phyloP scores from a whole-genome alignment of 2,888 invertebrate species.

The Anagyrus pseudococci region DNA sequence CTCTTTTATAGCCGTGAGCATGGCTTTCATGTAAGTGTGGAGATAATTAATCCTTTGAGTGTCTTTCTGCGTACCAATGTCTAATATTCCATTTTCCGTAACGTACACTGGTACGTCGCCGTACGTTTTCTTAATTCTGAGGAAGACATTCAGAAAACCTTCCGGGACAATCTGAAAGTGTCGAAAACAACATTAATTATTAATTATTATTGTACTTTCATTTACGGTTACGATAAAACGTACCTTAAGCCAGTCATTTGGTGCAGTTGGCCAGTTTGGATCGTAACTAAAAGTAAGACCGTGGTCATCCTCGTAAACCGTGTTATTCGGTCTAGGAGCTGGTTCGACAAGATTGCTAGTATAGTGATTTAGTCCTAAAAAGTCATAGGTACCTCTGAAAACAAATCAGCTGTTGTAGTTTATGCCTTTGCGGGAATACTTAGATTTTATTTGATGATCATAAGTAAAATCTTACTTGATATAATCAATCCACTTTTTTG shows the following conservation, averaged over 20 bases:
- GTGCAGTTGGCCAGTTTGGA: constrained; percentile 13
- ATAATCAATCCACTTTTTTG: constrained; percentile 65
- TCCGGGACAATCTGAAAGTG: constrained; percentile 54
- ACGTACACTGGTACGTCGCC: constrained; percentile 45
- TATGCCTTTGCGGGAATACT: too few relatives aligned
- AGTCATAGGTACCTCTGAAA: constrained; percentile 18
- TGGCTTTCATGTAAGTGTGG: constrained; percentile 47
- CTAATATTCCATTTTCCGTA: constrained; percentile 70
- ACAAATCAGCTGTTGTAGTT: too few relatives aligned
- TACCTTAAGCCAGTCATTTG: not conserved
- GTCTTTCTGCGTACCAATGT: constrained; percentile 63
- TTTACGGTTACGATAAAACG: not conserved
- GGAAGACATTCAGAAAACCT: constrained; percentile 59
- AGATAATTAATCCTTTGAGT: constrained; percentile 54
- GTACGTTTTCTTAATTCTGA: constrained; percentile 52
- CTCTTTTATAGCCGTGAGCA: constrained; percentile 47
- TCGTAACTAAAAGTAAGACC: constrained; percentile 14
- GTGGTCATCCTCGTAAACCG: constrained; percentile 19
- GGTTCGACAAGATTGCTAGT: constrained; percentile 18
- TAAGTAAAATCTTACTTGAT: constrained; percentile 2
- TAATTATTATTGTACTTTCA: not conserved
- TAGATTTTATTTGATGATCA: too few relatives aligned
- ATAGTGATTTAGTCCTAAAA: constrained; percentile 18
- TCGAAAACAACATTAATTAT: not conserved
- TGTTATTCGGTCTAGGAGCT: constrained; percentile 16